Evolutionary conservation across 2,797 vertebrate species (phyloP).

Genomic region (Macropus fuliginosus): DNA sequence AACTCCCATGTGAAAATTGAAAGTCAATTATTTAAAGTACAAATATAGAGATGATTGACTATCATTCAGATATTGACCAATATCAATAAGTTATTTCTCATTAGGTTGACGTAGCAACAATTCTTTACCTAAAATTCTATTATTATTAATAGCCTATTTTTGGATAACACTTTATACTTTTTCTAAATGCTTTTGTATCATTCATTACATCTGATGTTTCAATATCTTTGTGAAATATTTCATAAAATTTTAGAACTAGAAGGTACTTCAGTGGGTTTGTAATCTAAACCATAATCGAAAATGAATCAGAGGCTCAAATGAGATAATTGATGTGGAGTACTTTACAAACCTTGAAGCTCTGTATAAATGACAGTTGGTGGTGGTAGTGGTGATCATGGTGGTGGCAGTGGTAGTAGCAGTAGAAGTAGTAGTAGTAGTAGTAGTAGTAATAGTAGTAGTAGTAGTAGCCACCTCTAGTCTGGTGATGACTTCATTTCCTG

Average conservation of each 20-base stretch:
- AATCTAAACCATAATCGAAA: background rate
- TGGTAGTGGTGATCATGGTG: no score
- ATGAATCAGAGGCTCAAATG: background rate
- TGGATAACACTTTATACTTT: background rate
- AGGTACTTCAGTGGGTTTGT: background rate
- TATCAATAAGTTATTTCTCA: conserved; percentile 9
- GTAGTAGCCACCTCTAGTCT: background rate
- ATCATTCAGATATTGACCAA: background rate
- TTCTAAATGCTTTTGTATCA: conserved; percentile 21
- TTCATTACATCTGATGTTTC: background rate
- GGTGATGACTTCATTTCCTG: background rate
- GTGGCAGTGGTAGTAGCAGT: no score
- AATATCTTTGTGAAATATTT: conserved; percentile 25
- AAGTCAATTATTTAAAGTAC: conserved; percentile 46
- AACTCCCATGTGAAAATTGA: background rate
- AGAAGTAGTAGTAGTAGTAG: no score
- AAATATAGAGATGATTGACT: conserved; percentile 33
- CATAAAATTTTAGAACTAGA: background rate
- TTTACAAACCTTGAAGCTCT: background rate
- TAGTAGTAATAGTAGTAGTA: no score
- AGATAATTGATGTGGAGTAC: background rate
- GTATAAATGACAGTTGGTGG: background rate
- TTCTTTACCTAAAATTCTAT: conserved; percentile 28
- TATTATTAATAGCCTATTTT: background rate
- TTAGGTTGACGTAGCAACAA: conserved; percentile 19